Evolutionary conservation across 2,888 invertebrate genomes (phyloP).

Genomic region (Erynnis tages): DNA sequence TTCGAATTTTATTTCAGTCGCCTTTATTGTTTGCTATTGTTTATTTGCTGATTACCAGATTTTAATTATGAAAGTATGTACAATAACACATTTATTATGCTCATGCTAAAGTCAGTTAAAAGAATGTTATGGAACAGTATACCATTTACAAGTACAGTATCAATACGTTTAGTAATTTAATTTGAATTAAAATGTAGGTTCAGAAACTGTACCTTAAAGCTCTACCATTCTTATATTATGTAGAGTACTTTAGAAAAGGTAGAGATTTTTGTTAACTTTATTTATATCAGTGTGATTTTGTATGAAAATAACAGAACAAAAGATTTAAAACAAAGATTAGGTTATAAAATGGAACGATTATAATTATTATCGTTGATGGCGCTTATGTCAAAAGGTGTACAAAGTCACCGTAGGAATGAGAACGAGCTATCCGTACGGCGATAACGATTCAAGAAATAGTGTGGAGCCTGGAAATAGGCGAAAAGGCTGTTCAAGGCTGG

Average conservation of each 20-base stretch:
- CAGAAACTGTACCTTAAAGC: too few species aligned
- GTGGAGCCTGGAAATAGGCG: conserved; percentile 49
- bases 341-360: conserved; percentile 3
- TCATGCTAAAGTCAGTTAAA: too few species aligned
- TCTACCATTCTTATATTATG: too few species aligned
- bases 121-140: too few species aligned
- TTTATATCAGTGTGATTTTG: not conserved
- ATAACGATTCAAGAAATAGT: conserved; percentile 17
- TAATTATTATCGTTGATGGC: not conserved
- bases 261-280: too few species aligned
- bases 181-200: too few species aligned
- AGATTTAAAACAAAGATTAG: not conserved
- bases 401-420: not conserved
- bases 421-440: not conserved
- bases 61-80: too few species aligned
- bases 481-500: conserved; percentile 64
- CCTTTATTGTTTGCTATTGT: not conserved
- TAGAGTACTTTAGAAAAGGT: too few species aligned
- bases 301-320: not conserved
- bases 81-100: too few species aligned
- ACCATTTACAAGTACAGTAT: too few species aligned
- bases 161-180: too few species aligned
- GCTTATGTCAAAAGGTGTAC: not conserved
- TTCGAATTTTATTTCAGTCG: conserved; percentile 6
- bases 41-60: too few species aligned